A percentile compares a stretch with the other conserved stretches of the same genome.
These are phyloP conservation scores for Dreissena polymorpha DNA, from an alignment of 1,140 invertebrate genomes.

Conservation along the genomic window DNA sequence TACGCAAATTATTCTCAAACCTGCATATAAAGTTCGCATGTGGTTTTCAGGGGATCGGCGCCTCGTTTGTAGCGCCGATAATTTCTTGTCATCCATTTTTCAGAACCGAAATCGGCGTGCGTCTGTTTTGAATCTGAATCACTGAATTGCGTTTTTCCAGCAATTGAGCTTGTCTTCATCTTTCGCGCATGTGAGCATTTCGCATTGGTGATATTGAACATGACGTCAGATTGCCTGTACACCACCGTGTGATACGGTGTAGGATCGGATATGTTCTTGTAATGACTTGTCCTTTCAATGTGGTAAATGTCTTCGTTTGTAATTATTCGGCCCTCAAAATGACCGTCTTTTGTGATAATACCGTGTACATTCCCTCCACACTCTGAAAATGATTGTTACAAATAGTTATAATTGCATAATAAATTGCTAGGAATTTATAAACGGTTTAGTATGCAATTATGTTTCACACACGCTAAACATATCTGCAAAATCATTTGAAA, in stretches of 20 bases:
- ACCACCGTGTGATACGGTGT: slow-evolving; percentile 88
- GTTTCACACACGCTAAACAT: not conserved
- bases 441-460: not conserved
- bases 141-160: not conserved
- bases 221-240: slow-evolving; percentile 90
- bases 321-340: slow-evolving; percentile 94
- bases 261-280: slow-evolving; percentile 77
- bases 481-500: not conserved
- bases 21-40: slow-evolving; percentile 93
- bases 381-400: slow-evolving; percentile 84
- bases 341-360: slow-evolving; percentile 90
- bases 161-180: slow-evolving; percentile 6
- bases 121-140: not conserved
- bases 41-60: slow-evolving; percentile 87
- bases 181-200: slow-evolving; percentile 17
- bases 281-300: slow-evolving; percentile 91
- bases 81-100: not conserved
- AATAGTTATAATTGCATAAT: not conserved
- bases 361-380: slow-evolving; percentile 91
- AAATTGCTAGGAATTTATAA: not conserved
- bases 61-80: slow-evolving; percentile 84
- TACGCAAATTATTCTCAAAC: not conserved
- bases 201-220: not conserved
- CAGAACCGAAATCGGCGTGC: not conserved
- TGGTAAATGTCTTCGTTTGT: slow-evolving; percentile 88